Percentiles rank a stretch among this genome's conserved stretches.
These are phyloP conservation scores for Acanthosepion lycidas DNA, from an alignment of 2,888 invertebrate genomes.

Conservation along the genomic window DNA sequence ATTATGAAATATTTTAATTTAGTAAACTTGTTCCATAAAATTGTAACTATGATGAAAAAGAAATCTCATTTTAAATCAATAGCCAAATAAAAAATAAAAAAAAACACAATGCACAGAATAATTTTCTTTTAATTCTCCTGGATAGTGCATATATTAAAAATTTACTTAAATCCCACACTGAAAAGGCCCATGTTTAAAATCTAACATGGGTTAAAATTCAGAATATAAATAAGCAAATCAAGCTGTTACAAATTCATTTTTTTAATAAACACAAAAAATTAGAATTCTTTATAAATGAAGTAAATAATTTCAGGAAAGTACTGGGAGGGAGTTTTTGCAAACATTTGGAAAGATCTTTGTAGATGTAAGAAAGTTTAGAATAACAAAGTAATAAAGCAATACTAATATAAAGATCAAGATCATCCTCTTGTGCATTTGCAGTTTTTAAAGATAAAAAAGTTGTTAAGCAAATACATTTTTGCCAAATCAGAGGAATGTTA, in stretches of 20 bases:
- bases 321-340: background rate
- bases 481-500: background rate
- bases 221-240: background rate
- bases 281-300: background rate
- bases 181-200: background rate
- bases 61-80: no score
- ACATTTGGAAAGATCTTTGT: background rate
- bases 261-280: background rate
- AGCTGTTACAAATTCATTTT: background rate
- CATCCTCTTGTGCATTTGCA: background rate
- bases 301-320: background rate
- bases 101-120: no score
- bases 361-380: background rate
- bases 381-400: background rate
- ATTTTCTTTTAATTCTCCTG: no score
- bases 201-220: background rate
- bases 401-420: background rate
- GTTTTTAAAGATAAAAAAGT: background rate
- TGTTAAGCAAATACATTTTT: background rate
- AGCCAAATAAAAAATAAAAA: background rate
- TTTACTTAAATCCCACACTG: background rate
- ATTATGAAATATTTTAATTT: no score
- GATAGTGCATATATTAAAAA: background rate
- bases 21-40: no score
- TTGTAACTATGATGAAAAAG: no score